A percentile compares a stretch with the other conserved stretches of the same genome.
Conservation (phyloP, 1,140 invertebrate species). For the Formica selysi region DNA sequence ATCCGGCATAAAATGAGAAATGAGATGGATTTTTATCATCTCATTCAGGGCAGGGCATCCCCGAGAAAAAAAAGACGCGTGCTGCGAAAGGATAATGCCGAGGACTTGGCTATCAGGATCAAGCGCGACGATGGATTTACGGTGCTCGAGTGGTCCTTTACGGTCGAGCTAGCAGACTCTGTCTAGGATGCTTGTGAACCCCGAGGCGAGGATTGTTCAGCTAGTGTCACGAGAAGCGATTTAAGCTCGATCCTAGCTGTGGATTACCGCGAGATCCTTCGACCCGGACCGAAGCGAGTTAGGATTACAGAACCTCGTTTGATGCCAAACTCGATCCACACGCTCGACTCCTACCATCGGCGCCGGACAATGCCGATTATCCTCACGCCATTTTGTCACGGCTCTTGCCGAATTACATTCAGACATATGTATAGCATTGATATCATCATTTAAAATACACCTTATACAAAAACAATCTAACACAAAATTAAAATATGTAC, state of each 20-base stretch:
- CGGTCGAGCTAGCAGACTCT: conserved; percentile 58
- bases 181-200: conserved; percentile 57
- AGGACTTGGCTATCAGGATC: conserved; percentile 64
- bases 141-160: conserved; percentile 64
- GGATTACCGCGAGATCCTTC: conserved; percentile 65
- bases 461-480: neutral
- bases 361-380: conserved; percentile 55
- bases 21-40: conserved; percentile 40
- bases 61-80: conserved; percentile 22
- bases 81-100: conserved; percentile 56
- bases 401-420: conserved; percentile 7
- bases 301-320: conserved; percentile 63
- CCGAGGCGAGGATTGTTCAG: conserved; percentile 57
- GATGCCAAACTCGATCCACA: conserved; percentile 63
- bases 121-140: conserved; percentile 65
- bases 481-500: neutral
- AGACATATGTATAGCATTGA: neutral
- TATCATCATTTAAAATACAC: neutral
- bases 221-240: conserved; percentile 64
- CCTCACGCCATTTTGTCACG: conserved; percentile 55
- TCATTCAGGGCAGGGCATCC: neutral
- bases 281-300: conserved; percentile 57
- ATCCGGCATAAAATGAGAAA: neutral
- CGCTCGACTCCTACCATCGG: conserved; percentile 46
- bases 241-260: conserved; percentile 64